Conservation (phyloP, 1,140 invertebrate species). For the Phocides pigmalion region DNA sequence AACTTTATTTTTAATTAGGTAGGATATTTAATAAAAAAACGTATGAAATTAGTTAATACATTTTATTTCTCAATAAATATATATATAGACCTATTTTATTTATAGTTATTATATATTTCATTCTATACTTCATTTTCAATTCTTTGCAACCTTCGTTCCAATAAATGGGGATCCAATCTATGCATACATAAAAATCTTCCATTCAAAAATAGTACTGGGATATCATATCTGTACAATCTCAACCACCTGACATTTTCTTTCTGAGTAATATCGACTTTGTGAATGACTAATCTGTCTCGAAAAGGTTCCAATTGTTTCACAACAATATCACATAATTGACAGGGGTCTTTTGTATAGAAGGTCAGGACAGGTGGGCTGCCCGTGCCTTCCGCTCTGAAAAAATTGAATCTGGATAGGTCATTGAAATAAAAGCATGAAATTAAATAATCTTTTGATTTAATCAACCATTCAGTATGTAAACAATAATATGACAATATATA, state of each 20-base stretch:
- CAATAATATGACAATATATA: constrained; percentile 28
- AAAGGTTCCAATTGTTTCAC: constrained; percentile 88
- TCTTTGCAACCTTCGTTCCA: constrained; percentile 61
- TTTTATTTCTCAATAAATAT: too few relatives aligned
- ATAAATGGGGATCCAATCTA: constrained; percentile 84
- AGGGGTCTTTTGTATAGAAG: constrained; percentile 92
- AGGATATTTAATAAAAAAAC: too few relatives aligned
- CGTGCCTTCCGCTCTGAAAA: constrained; percentile 67
- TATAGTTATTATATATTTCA: neutral
- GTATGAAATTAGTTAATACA: too few relatives aligned
- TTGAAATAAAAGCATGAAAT: constrained; percentile 15
- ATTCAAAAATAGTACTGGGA: constrained; percentile 94
- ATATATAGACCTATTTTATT: too few relatives aligned
- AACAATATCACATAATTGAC: constrained; percentile 92
- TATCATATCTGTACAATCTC: constrained; percentile 92
- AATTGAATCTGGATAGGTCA: constrained; percentile 5
- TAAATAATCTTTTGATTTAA: constrained; percentile 38
- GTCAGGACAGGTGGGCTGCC: constrained; percentile 84
- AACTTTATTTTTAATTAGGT: too few relatives aligned
- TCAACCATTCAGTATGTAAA: constrained; percentile 32
- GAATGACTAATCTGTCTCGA: constrained; percentile 85
- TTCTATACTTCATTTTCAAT: constrained; percentile 54
- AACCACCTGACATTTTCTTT: constrained; percentile 89
- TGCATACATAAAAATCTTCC: constrained; percentile 94
- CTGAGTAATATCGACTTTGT: constrained; percentile 90